Base-by-base conservation (phyloP, 2,888 invertebrate genomes). In the Acanthosepion lycidas region DNA sequence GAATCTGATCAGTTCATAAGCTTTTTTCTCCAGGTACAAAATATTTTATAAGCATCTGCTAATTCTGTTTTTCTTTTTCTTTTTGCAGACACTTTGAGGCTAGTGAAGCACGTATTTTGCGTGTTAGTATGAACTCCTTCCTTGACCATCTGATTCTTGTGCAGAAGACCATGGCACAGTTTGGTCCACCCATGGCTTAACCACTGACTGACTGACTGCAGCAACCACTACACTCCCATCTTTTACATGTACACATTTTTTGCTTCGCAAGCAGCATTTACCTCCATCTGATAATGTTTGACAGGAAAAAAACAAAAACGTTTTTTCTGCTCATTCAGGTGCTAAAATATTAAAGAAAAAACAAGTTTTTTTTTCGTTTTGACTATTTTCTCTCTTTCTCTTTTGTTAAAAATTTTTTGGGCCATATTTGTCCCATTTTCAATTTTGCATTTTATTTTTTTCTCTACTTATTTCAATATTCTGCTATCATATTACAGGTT, bases 101-200 rank as follows among this genome's bases (percentile, higher is more conserved):
- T 0, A 97, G 97, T 59, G 98, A 98, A 96, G 98, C 98, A 0
- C 98, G 98, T 95, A 98, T 98, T 96, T 97, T 99, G 91, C 98
- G 99, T 95, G 98, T 98, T 2, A 98, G 98, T 94, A 98, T 98
- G 0, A 98, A 98, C 96, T 98, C 98, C 2, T 98, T 99, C 96
- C 98, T 99, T 96, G 99, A 99, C 96, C 98, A 98, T 96, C 97
- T 99, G 59, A 97, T 98, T 94, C 98, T 99, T 78, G 98, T 99
- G 92, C 98, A 98, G 48, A 98, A 98, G 97, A 99, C 99, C 8
- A 98, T 99, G 95, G 98, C 98, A 94, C 98, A 98, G 96, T 98
- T 98, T 97, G 98, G 98, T 33, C 96, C 96, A 33, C 96, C 96
- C 5, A 26, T 64, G 42, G 18, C 48, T 93, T 93, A 51, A 92